Conservation (phyloP, 1,140 invertebrate genomes). For the Gryllus bimaculatus region DNA sequence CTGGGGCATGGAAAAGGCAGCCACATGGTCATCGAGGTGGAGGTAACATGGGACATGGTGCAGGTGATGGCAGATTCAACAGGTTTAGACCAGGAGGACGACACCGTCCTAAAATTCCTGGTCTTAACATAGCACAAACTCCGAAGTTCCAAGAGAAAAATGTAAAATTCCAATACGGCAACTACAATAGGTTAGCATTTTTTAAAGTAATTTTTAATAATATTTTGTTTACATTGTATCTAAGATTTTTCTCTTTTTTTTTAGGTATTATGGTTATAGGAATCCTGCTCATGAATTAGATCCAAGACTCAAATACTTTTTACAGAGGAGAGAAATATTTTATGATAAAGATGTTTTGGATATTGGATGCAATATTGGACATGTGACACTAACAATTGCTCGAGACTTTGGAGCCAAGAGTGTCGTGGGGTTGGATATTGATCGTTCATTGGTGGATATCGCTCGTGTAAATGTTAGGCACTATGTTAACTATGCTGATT, state of each 20-base stretch:
- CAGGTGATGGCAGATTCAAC: conserved; percentile 23
- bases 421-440: conserved; percentile 93
- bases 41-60: conserved; percentile 12
- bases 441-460: conserved; percentile 71
- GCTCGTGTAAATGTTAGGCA: conserved; percentile 74
- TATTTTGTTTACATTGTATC: neutral
- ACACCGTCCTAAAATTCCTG: neutral
- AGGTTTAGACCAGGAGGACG: conserved; percentile 3
- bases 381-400: conserved; percentile 75
- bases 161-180: conserved; percentile 81
- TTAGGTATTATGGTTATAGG: conserved; percentile 86
- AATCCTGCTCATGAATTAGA: conserved; percentile 74
- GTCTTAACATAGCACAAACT: conserved; percentile 29
- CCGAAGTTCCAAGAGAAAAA: conserved; percentile 66
- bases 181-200: conserved; percentile 70
- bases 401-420: conserved; percentile 72
- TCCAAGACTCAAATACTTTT: conserved; percentile 68
- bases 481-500: conserved; percentile 50
- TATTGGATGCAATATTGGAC: conserved; percentile 96
- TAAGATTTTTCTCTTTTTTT: conserved; percentile 26
- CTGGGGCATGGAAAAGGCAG: conserved; percentile 62
- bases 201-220: neutral
- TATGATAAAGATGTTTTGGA: conserved; percentile 85
- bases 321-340: conserved; percentile 71
- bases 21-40: conserved; percentile 27